Conservation (phyloP, 2,113 vertebrate genomes). For the Albula goreensis region DNA sequence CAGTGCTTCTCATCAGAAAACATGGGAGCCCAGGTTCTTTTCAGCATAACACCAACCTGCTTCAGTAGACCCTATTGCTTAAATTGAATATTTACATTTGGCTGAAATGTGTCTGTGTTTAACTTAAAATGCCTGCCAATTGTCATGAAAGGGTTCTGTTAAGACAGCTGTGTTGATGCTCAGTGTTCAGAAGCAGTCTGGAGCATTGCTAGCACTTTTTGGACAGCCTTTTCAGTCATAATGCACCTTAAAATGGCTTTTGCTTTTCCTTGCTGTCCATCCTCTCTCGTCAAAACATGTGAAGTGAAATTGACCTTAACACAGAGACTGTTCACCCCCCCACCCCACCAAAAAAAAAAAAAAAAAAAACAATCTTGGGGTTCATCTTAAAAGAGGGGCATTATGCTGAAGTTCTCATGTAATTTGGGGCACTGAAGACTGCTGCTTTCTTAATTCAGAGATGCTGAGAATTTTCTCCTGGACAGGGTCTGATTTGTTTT, state of each 20-base stretch:
- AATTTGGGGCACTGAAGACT: neutral
- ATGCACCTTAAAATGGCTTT: neutral
- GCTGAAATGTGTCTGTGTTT: neutral
- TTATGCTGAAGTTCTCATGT: no score
- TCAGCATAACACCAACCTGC: neutral
- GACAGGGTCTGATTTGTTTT: neutral
- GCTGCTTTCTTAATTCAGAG: neutral
- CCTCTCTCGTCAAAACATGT: neutral
- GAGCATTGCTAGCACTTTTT: neutral
- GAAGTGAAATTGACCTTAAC: neutral
- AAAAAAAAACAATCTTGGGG: no score
- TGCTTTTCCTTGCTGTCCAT: neutral
- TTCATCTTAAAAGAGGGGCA: no score
- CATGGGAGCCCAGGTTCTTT: neutral
- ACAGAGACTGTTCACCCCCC: neutral
- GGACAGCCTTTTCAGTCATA: neutral
- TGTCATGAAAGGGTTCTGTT: neutral
- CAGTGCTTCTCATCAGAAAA: neutral
- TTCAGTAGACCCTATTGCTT: no score
- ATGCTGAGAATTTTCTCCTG: neutral
- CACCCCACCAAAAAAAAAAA: no score
- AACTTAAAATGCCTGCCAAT: neutral
- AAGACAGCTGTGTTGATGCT: neutral
- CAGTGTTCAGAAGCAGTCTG: neutral
- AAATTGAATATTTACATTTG: neutral